Conservation (phyloP, 2,888 invertebrate genomes). For the Creontiades dilutus region DNA sequence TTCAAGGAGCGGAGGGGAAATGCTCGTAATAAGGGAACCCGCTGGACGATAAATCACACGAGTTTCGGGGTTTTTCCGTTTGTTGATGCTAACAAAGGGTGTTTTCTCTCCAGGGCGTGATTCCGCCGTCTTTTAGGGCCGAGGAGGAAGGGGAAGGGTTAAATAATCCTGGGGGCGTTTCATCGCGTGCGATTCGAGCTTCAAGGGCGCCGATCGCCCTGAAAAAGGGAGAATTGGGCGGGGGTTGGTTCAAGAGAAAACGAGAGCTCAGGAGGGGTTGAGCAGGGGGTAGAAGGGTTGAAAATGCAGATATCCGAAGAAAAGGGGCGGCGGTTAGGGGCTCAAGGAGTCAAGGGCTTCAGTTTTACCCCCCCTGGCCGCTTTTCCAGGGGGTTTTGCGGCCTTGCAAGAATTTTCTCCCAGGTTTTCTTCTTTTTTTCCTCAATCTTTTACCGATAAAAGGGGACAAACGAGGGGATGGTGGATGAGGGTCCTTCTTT, state of each 20-base stretch:
- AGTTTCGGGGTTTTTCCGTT: slow-evolving; percentile 36
- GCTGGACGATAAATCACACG: slow-evolving; percentile 9
- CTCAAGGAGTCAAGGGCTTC: slow-evolving; percentile 10
- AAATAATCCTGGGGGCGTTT: slow-evolving; percentile 19
- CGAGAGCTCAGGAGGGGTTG: no score
- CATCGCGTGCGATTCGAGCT: slow-evolving; percentile 22
- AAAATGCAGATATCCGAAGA: slow-evolving; percentile 27
- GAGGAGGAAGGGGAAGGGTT: neutral
- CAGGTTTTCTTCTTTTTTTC: neutral
- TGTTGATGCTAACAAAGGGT: slow-evolving; percentile 36
- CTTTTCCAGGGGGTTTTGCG: neutral
- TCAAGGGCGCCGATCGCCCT: neutral
- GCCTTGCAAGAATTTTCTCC: slow-evolving; percentile 8
- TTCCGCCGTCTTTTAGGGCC: slow-evolving; percentile 28
- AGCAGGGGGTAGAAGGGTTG: neutral
- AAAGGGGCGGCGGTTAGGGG: neutral
- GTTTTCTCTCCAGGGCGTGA: slow-evolving; percentile 21
- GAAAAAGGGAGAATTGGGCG: neutral
- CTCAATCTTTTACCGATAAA: neutral
- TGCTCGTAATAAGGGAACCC: neutral
- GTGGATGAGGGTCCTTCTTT: neutral
- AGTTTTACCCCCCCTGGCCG: slow-evolving; percentile 3
- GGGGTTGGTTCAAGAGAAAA: no score
- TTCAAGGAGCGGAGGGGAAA: neutral
- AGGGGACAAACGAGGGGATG: slow-evolving; percentile 4